Evolutionary conservation across 2,888 invertebrate species (phyloP), one percentile per base, ranked within the genome.

Genomic region (Caradrina clavipalpis): DNA sequence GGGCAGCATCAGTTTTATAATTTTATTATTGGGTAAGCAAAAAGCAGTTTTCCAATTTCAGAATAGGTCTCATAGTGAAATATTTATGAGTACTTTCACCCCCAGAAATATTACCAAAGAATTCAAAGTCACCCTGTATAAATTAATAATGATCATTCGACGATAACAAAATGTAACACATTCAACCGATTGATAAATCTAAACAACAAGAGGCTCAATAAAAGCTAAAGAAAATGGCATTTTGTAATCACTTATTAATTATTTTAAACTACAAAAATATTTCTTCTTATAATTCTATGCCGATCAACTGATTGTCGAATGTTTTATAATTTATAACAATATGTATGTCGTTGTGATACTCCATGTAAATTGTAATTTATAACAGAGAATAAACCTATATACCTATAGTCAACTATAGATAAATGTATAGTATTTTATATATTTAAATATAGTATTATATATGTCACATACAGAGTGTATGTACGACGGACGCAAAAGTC

Each of bases 191-290:
- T 22, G 71, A 81, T 82, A 84, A 79, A 77, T 80, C 73, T 84
- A 83, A 87, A 85, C 84, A 91, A 92, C 88, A 84, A 85, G 84
- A 86, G 86, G 93, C 92, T 93, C 91, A 92, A 91, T 91, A 93
- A 87, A 93, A 92, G 92, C 94, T 92, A 89, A 88, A 81, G 79
- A 79, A 84, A 87, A 94, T 94, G 94, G 94, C 94, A 91, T 91
- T 90, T 85, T 78, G 70, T 87, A 87, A 92, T 93, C 91, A 93
- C 91, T 89, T 90, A 87, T 78, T 85, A 86, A 81, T 90, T 45
- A 17, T 45, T 45, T 90, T 86, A 88, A 83, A 83, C 90, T 92
- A 92, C 86, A 92, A 92, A 93, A 93, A 93, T 92, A 92, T 88
- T 89, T 91, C 76, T 89, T 82, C 83, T 78, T 79, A 81, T 39